Percentiles rank a stretch among this genome's conserved stretches.
These are phyloP conservation scores for Scaptomyza reducta DNA, from an alignment of 2,888 invertebrate species.

Conservation along the genomic window DNA sequence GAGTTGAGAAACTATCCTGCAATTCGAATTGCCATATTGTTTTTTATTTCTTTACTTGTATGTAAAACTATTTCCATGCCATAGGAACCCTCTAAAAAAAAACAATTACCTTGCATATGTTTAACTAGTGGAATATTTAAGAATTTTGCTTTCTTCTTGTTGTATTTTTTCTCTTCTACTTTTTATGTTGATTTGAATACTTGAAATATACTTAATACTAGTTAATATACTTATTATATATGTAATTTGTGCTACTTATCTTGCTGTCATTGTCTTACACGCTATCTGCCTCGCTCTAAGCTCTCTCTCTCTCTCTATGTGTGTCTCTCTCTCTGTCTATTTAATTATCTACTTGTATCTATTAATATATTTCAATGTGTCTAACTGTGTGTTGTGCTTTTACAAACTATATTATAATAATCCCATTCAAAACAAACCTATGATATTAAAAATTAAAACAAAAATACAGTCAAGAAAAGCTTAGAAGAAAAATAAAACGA, in stretches of 20 bases:
- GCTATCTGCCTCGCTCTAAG: constrained; percentile 42
- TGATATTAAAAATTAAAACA: constrained; percentile 37
- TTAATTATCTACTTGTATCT: constrained; percentile 49
- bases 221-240: constrained; percentile 24
- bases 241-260: constrained; percentile 51
- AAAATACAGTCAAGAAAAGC: constrained; percentile 38
- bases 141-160: constrained; percentile 22
- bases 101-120: constrained; percentile 39
- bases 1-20: constrained; percentile 30
- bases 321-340: constrained; percentile 36
- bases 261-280: constrained; percentile 52
- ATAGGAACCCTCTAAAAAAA: constrained; percentile 15
- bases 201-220: constrained; percentile 27
- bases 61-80: constrained; percentile 18
- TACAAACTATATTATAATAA: constrained; percentile 59
- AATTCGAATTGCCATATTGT: constrained; percentile 22
- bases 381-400: constrained; percentile 80
- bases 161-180: not conserved
- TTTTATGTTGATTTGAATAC: constrained; percentile 19
- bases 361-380: constrained; percentile 73
- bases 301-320: constrained; percentile 26
- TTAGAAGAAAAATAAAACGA: constrained; percentile 22
- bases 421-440: constrained; percentile 48
- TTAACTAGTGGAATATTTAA: constrained; percentile 47
- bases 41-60: constrained; percentile 10